Evolutionary conservation across 1,140 invertebrate genomes (phyloP), one percentile per base, ranked within the genome.

Genomic region (Brachionus asplanchnoidis): DNA sequence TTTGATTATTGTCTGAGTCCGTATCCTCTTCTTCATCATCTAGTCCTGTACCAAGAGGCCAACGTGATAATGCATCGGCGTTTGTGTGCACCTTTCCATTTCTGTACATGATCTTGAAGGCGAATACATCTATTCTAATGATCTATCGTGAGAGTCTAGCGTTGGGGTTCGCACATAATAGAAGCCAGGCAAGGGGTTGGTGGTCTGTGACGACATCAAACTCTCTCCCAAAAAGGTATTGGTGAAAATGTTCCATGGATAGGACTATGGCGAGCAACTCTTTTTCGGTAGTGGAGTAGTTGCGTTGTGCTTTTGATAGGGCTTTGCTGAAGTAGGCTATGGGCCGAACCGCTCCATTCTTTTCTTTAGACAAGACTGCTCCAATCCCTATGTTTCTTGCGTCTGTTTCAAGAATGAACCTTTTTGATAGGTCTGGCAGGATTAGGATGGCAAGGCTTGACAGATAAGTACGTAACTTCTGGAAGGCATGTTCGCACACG

Each of bases 191-290:
- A 40, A 92, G 82, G 0, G 91, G 89, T 73, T 90, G 89, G 75
- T 92, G 90, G 83, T 92, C 90, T 1, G 89, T 92, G 14, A 87
- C 85, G 4, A 92, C 78, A 4, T 85, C 89, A 84, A 91, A 91
- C 46, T 88, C 70, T n/a, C 88, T 70, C 1, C 90, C 91, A 83
- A 87, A 89, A 6, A 91, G 53, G 79, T 88, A 90, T 53, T 89
- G 50, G 44, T 90, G 87, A 85, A 91, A 90, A 73, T 86, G 87
- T 73, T 88, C 80, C 12, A 90, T 85, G 1, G 85, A 88, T 86
- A 86, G 90, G 8, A 91, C 90, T 2, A 89, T 85, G 20, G 87
- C 89, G 87, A n/a, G n/a, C n/a, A n/a, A n/a, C n/a, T n/a, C n/a
- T n/a, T n/a, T n/a, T n/a, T n/a, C n/a, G n/a, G n/a, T 88, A 0